Conservation (phyloP, 2,797 vertebrate genomes). For the Urocyon cinereoargenteus region DNA sequence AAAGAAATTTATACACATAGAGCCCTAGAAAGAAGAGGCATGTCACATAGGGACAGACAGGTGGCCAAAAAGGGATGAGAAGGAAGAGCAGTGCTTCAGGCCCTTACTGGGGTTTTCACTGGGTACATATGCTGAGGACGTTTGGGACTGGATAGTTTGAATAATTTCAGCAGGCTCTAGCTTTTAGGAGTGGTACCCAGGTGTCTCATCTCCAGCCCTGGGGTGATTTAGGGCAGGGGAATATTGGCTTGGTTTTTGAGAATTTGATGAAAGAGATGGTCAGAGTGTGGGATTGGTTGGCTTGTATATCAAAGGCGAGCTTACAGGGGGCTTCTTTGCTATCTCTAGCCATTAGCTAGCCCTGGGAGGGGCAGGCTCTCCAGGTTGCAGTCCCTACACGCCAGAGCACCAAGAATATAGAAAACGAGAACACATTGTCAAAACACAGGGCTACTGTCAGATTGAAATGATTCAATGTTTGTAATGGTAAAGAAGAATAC, state of each 20-base stretch:
- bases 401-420: background rate
- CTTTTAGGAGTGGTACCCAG: background rate
- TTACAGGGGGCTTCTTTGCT: background rate
- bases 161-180: background rate
- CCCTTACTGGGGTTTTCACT: background rate
- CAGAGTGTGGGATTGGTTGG: background rate
- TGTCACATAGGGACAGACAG: background rate
- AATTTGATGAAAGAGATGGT: background rate
- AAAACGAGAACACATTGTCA: background rate
- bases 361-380: background rate
- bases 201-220: background rate
- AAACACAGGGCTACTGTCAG: background rate
- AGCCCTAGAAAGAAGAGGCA: background rate
- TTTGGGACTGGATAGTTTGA: background rate
- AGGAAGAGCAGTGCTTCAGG: background rate
- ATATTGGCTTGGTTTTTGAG: background rate
- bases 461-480: background rate
- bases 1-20: background rate
- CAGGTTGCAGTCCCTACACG: background rate
- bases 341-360: background rate
- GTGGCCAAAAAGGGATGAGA: background rate
- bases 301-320: background rate
- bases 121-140: background rate
- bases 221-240: background rate
- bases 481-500: background rate